Base-by-base conservation (phyloP, 1,140 invertebrate genomes). In the Bombus soroeensis region DNA sequence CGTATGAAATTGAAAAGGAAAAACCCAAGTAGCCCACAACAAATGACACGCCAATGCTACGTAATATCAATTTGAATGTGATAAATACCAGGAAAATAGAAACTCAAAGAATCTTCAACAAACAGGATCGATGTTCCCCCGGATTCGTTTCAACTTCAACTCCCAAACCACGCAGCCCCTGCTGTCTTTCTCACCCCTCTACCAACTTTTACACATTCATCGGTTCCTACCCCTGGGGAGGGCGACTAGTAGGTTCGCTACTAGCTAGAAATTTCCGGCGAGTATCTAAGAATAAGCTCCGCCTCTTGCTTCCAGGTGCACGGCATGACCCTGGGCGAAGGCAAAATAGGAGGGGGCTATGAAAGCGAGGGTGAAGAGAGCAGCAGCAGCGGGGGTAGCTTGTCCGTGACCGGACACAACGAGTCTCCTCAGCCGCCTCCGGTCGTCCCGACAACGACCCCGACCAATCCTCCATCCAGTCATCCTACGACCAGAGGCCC, bases 291-390 rank as follows among this genome's bases (percentile, higher is more conserved):
- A 43, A 34, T 68, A 74, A 62, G 84, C 84, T 71, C 80, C 75
- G 64, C 68, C 73, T 71, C 41, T 86, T 86, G 59, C 88, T 79
- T 89, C 15, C 91, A 95, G 95, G 94, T 95, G 84, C 95, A 95
- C 87, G 94, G 95, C 28, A 91, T 94, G 92, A 93, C 94, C 39
- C 39, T 94, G 78, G 92, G 92, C 22, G 94, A 95, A 68, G 93
- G 94, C 43, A 95, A 94, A 70, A 85, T 94, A 47, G 92, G 94
- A 81, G 93, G 94, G 71, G 93, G 92, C 68, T 95, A 95, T 90
- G 95, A 95, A 80, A 95, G 95, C 89, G 95, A 95, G 87, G 95
- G 94, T 74, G 95, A 95, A 85, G 95, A 95, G 88, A 95, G 94
- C 88, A 95, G 93, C 86, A 95, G 94, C 90, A 94, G 94, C 87